Percentiles rank a stretch among this genome's conserved stretches.
Evolutionary conservation across 2,797 vertebrate genomes (phyloP).

Genomic region (Arctocebus calabarensis): DNA sequence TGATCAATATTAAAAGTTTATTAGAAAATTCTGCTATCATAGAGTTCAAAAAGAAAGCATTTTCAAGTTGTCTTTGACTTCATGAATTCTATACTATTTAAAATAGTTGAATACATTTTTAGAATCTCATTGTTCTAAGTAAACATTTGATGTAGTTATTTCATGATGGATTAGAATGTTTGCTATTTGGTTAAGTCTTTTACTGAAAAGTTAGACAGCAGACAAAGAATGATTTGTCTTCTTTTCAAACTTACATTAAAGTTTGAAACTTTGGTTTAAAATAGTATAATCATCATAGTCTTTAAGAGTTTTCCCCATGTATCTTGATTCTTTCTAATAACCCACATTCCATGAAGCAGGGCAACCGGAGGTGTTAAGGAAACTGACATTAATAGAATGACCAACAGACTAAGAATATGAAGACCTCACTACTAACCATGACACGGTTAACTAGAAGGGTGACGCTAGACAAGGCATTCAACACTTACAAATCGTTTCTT

Average conservation of each 20-base stretch:
- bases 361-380: not conserved
- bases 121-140: not conserved
- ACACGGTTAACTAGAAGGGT: not conserved
- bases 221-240: not conserved
- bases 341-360: not conserved
- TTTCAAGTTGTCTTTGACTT: not conserved
- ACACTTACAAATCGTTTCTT: not conserved
- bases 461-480: not conserved
- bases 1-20: constrained; percentile 47
- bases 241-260: not conserved
- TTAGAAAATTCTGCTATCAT: not conserved
- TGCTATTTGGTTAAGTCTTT: not conserved
- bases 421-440: not conserved
- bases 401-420: not conserved
- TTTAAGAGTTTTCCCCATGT: not conserved
- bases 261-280: constrained; percentile 17
- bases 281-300: not conserved
- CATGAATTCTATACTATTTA: not conserved
- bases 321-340: not conserved
- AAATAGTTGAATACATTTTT: constrained; percentile 26
- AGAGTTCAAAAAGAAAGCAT: not conserved
- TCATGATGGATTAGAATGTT: not conserved
- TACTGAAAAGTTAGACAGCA: not conserved
- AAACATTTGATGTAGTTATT: constrained; percentile 19
- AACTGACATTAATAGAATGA: not conserved